phyloP scores from a whole-genome alignment of 2,888 invertebrate genomes.

The Eilema depressum region DNA sequence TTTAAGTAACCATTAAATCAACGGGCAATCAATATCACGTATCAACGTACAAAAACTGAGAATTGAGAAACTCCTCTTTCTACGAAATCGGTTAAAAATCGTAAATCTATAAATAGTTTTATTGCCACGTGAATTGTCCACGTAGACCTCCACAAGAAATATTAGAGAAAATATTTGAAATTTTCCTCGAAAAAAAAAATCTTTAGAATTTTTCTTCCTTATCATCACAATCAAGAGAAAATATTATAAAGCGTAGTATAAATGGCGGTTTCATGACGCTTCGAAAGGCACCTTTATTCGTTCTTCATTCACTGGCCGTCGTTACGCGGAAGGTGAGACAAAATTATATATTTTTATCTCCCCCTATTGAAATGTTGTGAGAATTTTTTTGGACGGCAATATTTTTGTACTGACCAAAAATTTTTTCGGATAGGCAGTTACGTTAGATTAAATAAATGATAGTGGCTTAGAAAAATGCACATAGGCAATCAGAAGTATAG shows the following conservation, averaged over 20 bases:
- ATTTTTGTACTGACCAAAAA: constrained; percentile 26
- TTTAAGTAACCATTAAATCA: no score
- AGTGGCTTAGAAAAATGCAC: no score
- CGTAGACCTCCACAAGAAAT: background rate
- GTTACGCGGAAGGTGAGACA: constrained; percentile 39
- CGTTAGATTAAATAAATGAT: background rate
- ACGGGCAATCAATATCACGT: no score
- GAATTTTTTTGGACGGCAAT: constrained; percentile 29
- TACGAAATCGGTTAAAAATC: background rate
- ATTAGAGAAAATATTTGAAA: constrained; percentile 16
- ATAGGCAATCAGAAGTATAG: no score
- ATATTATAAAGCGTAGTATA: constrained; percentile 45
- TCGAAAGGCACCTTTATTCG: constrained; percentile 40
- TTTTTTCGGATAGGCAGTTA: constrained; percentile 6
- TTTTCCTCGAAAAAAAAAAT: constrained; percentile 23
- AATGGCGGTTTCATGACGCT: constrained; percentile 46
- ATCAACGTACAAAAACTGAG: no score
- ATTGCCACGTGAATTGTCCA: background rate
- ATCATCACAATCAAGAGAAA: constrained; percentile 49
- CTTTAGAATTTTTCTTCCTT: constrained; percentile 43
- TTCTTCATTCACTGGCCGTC: constrained; percentile 30
- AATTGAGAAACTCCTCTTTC: background rate
- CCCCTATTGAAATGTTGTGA: constrained; percentile 42
- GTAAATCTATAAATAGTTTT: background rate
- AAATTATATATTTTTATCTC: constrained; percentile 45